phyloP scores from a whole-genome alignment of 2,797 vertebrate species.

The Knipowitschia caucasica region DNA sequence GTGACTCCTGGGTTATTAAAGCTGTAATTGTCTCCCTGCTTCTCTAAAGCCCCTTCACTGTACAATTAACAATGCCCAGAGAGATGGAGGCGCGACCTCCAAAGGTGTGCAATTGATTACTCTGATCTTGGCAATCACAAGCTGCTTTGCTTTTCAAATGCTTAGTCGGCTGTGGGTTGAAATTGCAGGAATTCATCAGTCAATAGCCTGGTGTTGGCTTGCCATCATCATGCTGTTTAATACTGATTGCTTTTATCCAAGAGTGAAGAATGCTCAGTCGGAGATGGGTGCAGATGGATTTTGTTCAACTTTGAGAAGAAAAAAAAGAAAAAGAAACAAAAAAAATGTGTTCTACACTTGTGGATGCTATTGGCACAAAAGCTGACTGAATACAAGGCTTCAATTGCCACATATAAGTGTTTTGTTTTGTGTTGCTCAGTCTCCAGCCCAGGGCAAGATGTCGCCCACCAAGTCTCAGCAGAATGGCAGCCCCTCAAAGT shows the following conservation, averaged over 20 bases:
- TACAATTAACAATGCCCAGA: constrained; percentile 34
- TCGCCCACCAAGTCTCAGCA: constrained; percentile 81
- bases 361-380: neutral
- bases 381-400: neutral
- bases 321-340: neutral
- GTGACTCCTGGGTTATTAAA: constrained; percentile 45
- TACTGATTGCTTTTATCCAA: constrained; percentile 49
- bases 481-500: constrained; percentile 92
- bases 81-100: constrained; percentile 40
- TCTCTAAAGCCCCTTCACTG: constrained; percentile 35
- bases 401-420: neutral
- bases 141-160: constrained; percentile 22
- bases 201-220: constrained; percentile 46
- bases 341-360: neutral
- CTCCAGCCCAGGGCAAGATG: constrained; percentile 59
- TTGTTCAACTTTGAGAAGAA: neutral
- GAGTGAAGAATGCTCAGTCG: constrained; percentile 18
- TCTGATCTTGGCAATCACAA: constrained; percentile 43
- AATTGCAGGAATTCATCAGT: constrained; percentile 66
- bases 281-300: constrained; percentile 20
- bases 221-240: constrained; percentile 48
- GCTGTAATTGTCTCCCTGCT: constrained; percentile 50
- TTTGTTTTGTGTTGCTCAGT: constrained; percentile 59
- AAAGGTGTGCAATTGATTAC: constrained; percentile 66
- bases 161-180: constrained; percentile 46